phyloP scores from a whole-genome alignment of 2,113 vertebrate species.

The Tetrax tetrax region DNA sequence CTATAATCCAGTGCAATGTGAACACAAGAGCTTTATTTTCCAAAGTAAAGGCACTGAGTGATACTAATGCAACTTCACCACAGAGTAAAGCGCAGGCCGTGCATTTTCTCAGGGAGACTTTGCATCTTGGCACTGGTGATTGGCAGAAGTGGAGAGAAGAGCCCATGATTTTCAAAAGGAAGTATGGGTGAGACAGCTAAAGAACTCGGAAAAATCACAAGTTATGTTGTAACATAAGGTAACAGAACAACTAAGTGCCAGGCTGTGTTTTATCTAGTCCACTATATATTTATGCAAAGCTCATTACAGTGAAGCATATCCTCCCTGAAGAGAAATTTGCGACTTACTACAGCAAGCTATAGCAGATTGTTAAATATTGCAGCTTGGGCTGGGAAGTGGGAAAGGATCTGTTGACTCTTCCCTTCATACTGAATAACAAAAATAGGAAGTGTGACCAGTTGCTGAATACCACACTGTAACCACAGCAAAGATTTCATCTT shows the following conservation, averaged over 20 bases:
- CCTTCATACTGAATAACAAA: neutral
- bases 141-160: neutral
- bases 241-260: neutral
- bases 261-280: neutral
- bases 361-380: neutral
- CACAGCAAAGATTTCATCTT: neutral
- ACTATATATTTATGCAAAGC: neutral
- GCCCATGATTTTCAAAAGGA: neutral
- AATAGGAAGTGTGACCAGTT: neutral
- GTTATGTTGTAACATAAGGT: neutral
- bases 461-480: neutral
- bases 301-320: neutral
- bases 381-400: neutral
- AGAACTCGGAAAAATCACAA: neutral
- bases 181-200: neutral
- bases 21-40: neutral
- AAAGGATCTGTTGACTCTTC: neutral
- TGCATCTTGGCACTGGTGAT: neutral
- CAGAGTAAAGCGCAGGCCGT: neutral
- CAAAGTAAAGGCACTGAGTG: neutral
- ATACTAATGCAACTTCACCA: neutral
- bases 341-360: neutral
- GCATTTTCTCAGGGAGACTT: neutral
- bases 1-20: neutral
- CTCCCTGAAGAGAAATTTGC: neutral